Evolutionary conservation across 2,888 invertebrate species (phyloP).

Genomic region (Ophonus ardosiacus): DNA sequence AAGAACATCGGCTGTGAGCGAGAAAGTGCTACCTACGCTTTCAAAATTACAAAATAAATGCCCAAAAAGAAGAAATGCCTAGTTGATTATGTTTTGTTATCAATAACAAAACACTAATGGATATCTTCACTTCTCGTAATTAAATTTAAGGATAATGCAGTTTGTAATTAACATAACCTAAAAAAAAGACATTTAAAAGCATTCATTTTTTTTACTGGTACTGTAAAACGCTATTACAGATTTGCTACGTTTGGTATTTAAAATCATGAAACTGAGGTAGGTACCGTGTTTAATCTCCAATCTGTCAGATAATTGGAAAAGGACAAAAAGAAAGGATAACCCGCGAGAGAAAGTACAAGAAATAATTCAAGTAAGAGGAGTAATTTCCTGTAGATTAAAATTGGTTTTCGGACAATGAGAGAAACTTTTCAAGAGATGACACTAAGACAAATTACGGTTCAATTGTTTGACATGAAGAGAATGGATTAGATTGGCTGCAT

Average conservation of each 20-base stretch:
- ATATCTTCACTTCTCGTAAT: no score
- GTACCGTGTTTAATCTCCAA: neutral
- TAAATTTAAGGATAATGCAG: no score
- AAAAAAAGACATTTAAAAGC: no score
- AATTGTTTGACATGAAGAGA: conserved; percentile 14
- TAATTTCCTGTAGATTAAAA: conserved; percentile 1
- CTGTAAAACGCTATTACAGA: neutral
- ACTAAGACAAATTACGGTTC: conserved; percentile 19
- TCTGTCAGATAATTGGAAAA: conserved; percentile 16
- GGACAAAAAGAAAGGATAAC: conserved; percentile 1
- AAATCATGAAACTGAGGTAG: neutral
- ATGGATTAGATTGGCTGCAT: conserved; percentile 22
- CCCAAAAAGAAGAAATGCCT: neutral
- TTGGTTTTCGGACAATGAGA: conserved; percentile 43
- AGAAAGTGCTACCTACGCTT: neutral
- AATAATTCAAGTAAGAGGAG: conserved; percentile 16
- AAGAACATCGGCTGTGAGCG: conserved; percentile 16
- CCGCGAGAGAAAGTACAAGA: conserved; percentile 10
- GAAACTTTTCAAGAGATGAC: conserved; percentile 31
- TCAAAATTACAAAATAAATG: conserved; percentile 19
- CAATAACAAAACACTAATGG: no score
- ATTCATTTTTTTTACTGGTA: no score
- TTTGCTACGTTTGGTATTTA: neutral
- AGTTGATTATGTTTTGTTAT: neutral
- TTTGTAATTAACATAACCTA: no score